These are phyloP conservation scores for Hermetia illucens DNA, from an alignment of 1,140 invertebrate genomes.

Conservation along the genomic window DNA sequence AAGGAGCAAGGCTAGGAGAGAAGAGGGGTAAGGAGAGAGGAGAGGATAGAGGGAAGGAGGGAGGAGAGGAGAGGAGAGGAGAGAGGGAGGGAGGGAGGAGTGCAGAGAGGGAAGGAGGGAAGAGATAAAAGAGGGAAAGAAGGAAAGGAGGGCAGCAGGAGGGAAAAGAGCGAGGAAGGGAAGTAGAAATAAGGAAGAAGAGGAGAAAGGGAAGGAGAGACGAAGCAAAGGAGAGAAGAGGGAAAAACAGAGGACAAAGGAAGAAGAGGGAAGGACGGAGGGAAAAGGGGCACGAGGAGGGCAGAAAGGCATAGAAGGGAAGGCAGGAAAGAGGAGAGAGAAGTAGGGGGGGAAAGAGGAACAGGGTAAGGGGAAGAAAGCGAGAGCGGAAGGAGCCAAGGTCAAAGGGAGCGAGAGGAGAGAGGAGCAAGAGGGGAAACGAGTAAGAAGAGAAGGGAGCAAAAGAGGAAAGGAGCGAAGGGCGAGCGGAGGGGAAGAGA, in stretches of 20 bases:
- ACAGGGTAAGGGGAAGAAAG: slow-evolving; percentile 1
- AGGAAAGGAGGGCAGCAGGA: not conserved
- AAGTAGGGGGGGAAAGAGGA: not conserved
- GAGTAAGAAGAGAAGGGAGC: not conserved
- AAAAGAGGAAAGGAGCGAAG: slow-evolving; percentile 2
- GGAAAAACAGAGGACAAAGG: not conserved
- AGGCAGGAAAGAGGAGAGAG: slow-evolving; percentile 1
- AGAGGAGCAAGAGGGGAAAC: not conserved
- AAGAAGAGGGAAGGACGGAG: not conserved
- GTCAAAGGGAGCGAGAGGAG: not conserved
- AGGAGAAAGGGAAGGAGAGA: not conserved
- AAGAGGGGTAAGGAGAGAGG: not conserved
- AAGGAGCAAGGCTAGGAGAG: not conserved
- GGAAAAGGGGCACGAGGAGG: not conserved
- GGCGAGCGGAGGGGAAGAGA: not conserved
- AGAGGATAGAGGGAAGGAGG: not conserved
- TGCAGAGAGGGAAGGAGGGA: not conserved
- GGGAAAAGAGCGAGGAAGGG: not conserved
- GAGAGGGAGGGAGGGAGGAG: slow-evolving; percentile 2
- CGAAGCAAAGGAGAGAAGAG: not conserved
- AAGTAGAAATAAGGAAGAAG: not conserved
- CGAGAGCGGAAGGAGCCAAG: slow-evolving; percentile 1
- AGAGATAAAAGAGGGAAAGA: slow-evolving; percentile 1
- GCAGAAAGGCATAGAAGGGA: not conserved
- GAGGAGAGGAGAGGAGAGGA: not conserved